These are phyloP conservation scores for Myrmecophaga tridactyla DNA, from an alignment of 2,113 vertebrate genomes.

Conservation along the genomic window DNA sequence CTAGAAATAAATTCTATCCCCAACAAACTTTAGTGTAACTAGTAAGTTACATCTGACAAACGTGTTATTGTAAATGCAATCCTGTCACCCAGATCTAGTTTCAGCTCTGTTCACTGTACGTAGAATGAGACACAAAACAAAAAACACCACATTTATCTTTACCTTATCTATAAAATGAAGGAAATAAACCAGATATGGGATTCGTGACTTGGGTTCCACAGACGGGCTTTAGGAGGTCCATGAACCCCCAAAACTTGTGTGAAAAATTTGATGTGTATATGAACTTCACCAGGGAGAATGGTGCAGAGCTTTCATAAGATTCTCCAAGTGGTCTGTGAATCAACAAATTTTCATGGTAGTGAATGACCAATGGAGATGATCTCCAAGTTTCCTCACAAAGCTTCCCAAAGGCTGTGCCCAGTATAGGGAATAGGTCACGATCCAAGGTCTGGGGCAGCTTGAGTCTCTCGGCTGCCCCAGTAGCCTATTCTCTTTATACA, in stretches of 20 bases:
- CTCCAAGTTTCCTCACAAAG: accelerated
- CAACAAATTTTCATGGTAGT: background rate
- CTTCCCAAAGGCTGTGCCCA: background rate
- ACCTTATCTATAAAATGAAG: background rate
- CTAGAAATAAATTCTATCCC: background rate
- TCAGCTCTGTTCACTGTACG: background rate
- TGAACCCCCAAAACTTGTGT: accelerated
- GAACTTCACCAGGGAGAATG: background rate
- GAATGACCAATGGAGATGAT: accelerated
- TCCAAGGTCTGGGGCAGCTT: accelerated
- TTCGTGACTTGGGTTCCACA: background rate
- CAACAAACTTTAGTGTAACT: background rate
- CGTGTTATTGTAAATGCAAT: accelerated
- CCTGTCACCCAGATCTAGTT: background rate
- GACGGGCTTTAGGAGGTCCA: background rate
- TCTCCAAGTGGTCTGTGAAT: background rate
- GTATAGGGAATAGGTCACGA: accelerated
- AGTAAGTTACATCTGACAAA: background rate
- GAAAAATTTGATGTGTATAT: no score
- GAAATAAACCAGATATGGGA: no score
- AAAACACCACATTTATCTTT: accelerated
- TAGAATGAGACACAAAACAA: background rate
- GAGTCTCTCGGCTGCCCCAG: no score
- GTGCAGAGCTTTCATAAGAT: background rate
- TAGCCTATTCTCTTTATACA: accelerated